These are phyloP conservation scores for Sesamia nonagrioides DNA, from an alignment of 1,140 invertebrate genomes.

Conservation along the genomic window DNA sequence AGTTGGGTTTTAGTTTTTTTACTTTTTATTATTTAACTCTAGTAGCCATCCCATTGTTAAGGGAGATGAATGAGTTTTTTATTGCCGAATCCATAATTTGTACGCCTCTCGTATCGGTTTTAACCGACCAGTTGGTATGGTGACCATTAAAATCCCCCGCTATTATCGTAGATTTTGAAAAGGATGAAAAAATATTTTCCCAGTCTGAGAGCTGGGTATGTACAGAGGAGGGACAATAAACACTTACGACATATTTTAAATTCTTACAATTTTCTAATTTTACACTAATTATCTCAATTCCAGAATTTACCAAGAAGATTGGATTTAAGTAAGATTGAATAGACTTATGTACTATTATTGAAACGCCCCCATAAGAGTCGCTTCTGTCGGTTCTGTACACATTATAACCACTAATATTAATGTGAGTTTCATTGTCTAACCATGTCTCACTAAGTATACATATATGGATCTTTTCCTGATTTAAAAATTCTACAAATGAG, in stretches of 20 bases:
- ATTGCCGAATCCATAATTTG: conserved; percentile 15
- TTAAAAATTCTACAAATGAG: neutral
- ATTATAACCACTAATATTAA: conserved; percentile 11
- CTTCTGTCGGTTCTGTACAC: neutral
- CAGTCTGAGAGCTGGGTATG: no score
- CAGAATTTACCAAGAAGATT: neutral
- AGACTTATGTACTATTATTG: conserved; percentile 12
- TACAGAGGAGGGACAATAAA: conserved; percentile 47
- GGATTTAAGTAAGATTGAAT: neutral
- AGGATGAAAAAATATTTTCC: conserved; percentile 33
- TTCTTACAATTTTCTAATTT: conserved; percentile 15
- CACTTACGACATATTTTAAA: no score
- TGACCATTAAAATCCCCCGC: no score
- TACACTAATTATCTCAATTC: neutral
- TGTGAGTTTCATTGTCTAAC: neutral
- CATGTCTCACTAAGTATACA: no score
- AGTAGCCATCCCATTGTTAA: no score
- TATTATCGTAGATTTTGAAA: no score
- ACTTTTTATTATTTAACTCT: no score
- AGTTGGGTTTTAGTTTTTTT: no score
- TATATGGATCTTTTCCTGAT: neutral
- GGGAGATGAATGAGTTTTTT: no score
- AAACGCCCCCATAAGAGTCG: neutral
- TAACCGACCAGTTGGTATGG: no score
- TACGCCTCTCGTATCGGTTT: no score